These are phyloP conservation scores for Psylliodes chrysocephalus DNA, from an alignment of 2,888 invertebrate species.

Conservation along the genomic window DNA sequence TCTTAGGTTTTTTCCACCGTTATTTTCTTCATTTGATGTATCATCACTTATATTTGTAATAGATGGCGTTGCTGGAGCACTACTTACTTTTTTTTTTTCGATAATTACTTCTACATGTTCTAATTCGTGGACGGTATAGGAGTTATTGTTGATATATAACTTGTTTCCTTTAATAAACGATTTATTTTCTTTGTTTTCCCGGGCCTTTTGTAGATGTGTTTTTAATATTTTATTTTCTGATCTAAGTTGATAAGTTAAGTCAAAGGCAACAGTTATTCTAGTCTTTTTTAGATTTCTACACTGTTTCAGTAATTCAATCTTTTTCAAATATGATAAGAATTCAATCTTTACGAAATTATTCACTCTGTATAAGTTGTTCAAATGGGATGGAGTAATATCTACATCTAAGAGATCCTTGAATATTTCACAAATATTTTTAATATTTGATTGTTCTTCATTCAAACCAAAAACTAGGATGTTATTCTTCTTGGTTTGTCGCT, in stretches of 20 bases:
- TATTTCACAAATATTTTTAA: neutral
- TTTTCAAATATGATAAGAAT: conserved; percentile 10
- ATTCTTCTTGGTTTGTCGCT: neutral
- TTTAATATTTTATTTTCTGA: conserved; percentile 10
- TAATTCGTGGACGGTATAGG: neutral
- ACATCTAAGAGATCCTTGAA: conserved; percentile 12
- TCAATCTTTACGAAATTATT: conserved; percentile 8
- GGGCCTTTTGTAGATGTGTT: neutral
- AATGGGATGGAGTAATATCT: neutral
- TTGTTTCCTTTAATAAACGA: conserved; percentile 19
- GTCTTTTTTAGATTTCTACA: conserved; percentile 8
- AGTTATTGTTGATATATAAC: conserved; percentile 1
- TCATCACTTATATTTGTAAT: too few species aligned
- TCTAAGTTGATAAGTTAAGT: conserved; percentile 4
- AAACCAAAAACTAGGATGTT: conserved; percentile 20
- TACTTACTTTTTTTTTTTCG: conserved; percentile 9
- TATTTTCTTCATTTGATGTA: too few species aligned
- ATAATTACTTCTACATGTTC: neutral
- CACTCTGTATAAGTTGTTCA: conserved; percentile 6
- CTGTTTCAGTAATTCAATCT: conserved; percentile 6
- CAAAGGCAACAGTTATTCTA: neutral
- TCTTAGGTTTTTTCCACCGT: too few species aligned
- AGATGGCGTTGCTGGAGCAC: conserved; percentile 9
- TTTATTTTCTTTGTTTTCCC: neutral
- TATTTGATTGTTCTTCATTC: neutral